phyloP scores from a whole-genome alignment of 1,140 invertebrate species.

The Trachelipus rathkii region DNA sequence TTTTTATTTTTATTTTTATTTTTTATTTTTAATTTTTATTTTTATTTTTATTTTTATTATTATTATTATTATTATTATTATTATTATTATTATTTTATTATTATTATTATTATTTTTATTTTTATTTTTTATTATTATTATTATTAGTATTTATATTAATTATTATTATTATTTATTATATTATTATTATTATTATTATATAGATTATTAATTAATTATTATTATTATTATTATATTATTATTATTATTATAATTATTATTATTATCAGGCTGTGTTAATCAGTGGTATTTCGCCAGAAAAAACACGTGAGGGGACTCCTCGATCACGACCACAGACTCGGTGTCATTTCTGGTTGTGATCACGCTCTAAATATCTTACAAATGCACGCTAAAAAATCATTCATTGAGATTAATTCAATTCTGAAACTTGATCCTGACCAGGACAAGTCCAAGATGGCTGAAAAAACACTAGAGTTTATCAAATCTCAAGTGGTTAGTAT shows the following conservation, averaged over 20 bases:
- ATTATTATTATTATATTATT: neutral
- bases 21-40: too few relatives aligned
- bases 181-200: neutral
- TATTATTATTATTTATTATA: neutral
- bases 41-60: too few relatives aligned
- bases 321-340: neutral
- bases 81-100: too few relatives aligned
- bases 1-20: too few relatives aligned
- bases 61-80: too few relatives aligned
- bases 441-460: neutral
- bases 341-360: neutral
- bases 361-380: neutral
- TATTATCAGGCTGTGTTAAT: neutral
- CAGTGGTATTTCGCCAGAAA: neutral
- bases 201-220: neutral
- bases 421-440: neutral
- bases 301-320: neutral
- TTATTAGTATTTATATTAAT: neutral
- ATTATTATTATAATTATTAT: too few relatives aligned
- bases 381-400: neutral
- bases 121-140: neutral
- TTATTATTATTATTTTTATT: neutral
- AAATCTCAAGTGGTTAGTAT: slow-evolving; percentile 1
- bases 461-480: neutral
- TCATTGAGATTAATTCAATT: neutral